Conservation (phyloP, 2,113 vertebrate genomes). For the Edolisoma coerulescens region DNA sequence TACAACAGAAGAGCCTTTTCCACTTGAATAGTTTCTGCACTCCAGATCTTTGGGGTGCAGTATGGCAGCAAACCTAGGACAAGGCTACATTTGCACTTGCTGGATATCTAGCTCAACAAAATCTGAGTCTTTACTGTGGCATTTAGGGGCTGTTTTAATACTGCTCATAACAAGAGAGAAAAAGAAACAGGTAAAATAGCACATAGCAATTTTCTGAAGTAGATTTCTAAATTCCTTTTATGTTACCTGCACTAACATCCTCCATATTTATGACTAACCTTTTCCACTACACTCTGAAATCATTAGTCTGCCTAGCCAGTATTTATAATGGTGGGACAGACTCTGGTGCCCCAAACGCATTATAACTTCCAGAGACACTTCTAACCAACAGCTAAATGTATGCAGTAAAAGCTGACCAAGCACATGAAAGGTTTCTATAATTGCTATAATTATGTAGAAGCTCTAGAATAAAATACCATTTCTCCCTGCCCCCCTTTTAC, state of each 20-base stretch:
- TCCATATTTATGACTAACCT: constrained; percentile 52
- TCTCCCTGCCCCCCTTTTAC: neutral
- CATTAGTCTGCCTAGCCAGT: constrained; percentile 25
- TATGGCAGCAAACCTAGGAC: neutral
- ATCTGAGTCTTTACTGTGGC: neutral
- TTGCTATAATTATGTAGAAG: constrained; percentile 52
- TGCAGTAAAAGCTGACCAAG: constrained; percentile 52
- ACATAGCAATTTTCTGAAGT: neutral
- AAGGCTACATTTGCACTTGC: neutral
- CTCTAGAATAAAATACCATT: constrained; percentile 41
- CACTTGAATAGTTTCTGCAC: neutral
- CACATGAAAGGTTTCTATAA: constrained; percentile 52
- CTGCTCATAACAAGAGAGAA: neutral
- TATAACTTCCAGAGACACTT: constrained; percentile 23
- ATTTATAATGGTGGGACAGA: constrained; percentile 25
- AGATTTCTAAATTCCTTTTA: constrained; percentile 44
- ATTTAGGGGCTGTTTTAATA: neutral
- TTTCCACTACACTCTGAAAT: constrained; percentile 23
- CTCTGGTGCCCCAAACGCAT: neutral
- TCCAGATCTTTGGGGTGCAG: neutral
- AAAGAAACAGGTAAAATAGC: constrained; percentile 2
- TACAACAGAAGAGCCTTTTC: neutral
- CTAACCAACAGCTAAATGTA: neutral
- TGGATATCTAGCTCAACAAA: neutral
- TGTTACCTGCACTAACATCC: constrained; percentile 16